Base-by-base conservation (phyloP, 2,888 invertebrate species). In the Epicampocera succincta region DNA sequence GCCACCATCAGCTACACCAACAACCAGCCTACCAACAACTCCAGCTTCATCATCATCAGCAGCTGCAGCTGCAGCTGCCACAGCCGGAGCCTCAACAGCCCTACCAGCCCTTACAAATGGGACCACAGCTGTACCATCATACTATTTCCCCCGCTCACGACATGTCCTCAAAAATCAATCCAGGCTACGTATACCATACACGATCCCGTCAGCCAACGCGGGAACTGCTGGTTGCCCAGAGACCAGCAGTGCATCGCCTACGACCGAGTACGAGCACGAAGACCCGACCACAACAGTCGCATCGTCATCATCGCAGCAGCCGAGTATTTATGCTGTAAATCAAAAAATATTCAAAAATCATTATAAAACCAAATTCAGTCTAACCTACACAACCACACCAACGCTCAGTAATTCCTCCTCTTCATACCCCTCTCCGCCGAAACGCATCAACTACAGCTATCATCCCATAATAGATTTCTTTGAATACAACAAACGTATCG, bases 391-490 rank as follows among this genome's bases (percentile, higher is more conserved):
- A 54, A 72, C 72, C 33, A 65, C 52, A 3, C 83, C 21, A 0
- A 17, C 61, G n/a, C n/a, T 52, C n/a, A 65, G 76, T n/a, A 65
- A 66, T 8, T 48, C 48, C 2, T 52, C 61, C 33, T 11, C 46
- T 5, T 1, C 40, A 12, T 33, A 40, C 19, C 21, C 82, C 25
- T 46, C 54, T 8, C 65, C 86, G 25, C 80, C 85, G 58, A 88
- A 93, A 86, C 92, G 94, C 86, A 93, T 96, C 50, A 96, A 96
- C 91, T 96, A 96, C 87, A 95, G 94, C 87, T 96, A 96, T 86
- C 96, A 96, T 90, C 96, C 96, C 1, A 96, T 96, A 60, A 95
- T 96, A 84, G 96, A 96, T 87, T 96, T 95, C 88, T 96, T 96
- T 88, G 94, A 93, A 84, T 92, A 92, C 50, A 87, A 87, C n/a